These are phyloP conservation scores for Drosophila affinis DNA, from an alignment of 2,888 invertebrate species.

Conservation along the genomic window DNA sequence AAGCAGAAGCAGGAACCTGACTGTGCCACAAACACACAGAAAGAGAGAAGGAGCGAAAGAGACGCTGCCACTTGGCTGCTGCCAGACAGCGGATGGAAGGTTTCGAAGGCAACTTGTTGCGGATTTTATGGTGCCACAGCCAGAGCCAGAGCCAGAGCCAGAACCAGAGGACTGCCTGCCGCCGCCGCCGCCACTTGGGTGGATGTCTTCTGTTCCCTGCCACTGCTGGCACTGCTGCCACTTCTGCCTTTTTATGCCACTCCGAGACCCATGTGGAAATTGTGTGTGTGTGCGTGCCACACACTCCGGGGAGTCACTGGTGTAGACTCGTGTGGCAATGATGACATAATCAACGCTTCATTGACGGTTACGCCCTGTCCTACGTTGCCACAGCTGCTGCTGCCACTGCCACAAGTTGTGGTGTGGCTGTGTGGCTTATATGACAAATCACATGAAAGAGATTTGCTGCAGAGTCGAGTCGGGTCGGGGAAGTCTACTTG, in stretches of 20 bases:
- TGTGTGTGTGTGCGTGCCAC: conserved; percentile 32
- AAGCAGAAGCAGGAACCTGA: no score
- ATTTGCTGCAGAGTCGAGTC: no score
- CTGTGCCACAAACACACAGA: neutral
- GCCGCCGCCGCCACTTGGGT: conserved; percentile 12
- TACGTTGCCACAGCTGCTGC: conserved; percentile 4
- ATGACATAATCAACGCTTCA: conserved; percentile 75
- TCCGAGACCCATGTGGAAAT: conserved; percentile 49
- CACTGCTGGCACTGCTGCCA: conserved; percentile 36
- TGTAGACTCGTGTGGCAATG: conserved; percentile 37
- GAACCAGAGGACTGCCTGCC: conserved; percentile 14
- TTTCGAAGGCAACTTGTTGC: neutral
- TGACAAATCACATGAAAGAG: conserved; percentile 18
- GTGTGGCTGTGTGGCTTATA: conserved; percentile 12
- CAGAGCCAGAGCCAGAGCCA: no score
- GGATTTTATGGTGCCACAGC: conserved; percentile 16
- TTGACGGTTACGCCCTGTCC: conserved; percentile 46
- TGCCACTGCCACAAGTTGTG: conserved; percentile 23
- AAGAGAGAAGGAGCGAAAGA: neutral
- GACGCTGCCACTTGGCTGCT: neutral
- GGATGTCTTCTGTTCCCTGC: conserved; percentile 35
- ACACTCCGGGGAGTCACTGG: conserved; percentile 35
- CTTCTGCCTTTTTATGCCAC: conserved; percentile 66
- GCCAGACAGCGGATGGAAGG: conserved; percentile 1
- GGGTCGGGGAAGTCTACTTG: no score